Percentiles rank a stretch among this genome's conserved stretches.
These are phyloP conservation scores for Danio jaintianensis DNA, from an alignment of 2,797 vertebrate species.

Conservation along the genomic window DNA sequence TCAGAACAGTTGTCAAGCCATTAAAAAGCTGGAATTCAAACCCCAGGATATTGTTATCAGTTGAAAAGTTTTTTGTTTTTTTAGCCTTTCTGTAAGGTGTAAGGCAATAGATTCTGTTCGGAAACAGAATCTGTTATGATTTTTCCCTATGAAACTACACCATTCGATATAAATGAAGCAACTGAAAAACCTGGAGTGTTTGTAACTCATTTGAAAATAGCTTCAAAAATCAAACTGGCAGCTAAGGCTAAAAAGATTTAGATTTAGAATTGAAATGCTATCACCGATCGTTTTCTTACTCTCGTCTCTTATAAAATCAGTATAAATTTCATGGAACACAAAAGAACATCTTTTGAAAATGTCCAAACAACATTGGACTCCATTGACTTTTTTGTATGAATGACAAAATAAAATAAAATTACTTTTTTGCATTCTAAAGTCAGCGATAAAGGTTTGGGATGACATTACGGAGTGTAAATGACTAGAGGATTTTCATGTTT, in stretches of 20 bases:
- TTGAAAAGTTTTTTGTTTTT: not conserved
- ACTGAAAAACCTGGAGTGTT: not conserved
- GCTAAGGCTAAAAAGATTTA: not conserved
- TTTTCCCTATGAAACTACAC: not conserved
- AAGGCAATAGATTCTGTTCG: not conserved
- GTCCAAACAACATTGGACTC: not conserved
- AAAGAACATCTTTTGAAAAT: not conserved
- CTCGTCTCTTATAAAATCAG: not conserved
- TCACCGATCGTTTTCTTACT: not conserved
- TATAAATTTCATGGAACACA: not conserved
- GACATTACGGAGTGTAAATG: not conserved
- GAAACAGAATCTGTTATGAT: not conserved
- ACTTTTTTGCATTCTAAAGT: not conserved
- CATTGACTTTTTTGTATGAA: not conserved
- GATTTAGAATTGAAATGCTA: too few species aligned
- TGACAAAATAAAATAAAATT: not conserved
- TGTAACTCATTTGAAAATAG: not conserved
- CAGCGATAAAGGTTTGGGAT: not conserved
- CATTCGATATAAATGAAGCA: not conserved
- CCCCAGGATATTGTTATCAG: constrained; percentile 30
- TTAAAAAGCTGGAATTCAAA: constrained; percentile 58
- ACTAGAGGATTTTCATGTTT: not conserved
- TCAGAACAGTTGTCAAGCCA: constrained; percentile 73
- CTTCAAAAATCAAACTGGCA: not conserved
- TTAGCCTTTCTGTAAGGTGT: not conserved